Conservation (phyloP, 2,888 invertebrate genomes). For the Aquatica leii region DNA sequence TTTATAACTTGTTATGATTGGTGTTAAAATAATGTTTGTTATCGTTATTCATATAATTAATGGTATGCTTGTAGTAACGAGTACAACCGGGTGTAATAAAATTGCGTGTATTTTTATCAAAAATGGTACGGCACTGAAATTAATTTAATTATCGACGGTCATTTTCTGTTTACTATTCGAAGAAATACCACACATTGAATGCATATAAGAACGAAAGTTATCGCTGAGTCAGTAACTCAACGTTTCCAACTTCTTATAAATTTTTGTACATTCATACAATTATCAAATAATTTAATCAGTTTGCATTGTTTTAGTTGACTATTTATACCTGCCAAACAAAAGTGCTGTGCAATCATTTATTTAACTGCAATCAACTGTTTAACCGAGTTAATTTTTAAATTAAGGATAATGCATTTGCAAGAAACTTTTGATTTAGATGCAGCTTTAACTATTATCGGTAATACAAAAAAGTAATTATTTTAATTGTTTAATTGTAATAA, state of each 20-base stretch:
- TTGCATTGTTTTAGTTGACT: conserved; percentile 2
- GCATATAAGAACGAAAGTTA: too few species aligned
- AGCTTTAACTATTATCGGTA: conserved; percentile 28
- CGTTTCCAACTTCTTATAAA: conserved; percentile 16
- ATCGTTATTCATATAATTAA: not conserved
- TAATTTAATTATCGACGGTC: conserved; percentile 19
- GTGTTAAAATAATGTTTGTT: too few species aligned
- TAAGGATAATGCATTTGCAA: not conserved
- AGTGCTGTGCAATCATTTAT: too few species aligned
- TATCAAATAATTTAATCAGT: conserved; percentile 12
- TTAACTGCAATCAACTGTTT: too few species aligned
- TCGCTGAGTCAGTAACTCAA: too few species aligned
- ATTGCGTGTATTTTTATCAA: too few species aligned
- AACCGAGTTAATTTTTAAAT: too few species aligned
- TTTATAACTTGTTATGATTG: too few species aligned
- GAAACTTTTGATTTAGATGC: conserved; percentile 37
- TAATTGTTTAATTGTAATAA: not conserved
- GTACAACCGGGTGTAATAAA: too few species aligned
- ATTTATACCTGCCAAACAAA: not conserved
- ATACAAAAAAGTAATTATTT: not conserved
- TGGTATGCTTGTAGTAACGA: not conserved
- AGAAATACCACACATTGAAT: too few species aligned
- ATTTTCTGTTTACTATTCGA: not conserved
- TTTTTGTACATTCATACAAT: conserved; percentile 18
- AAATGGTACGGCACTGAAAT: conserved; percentile 14